Conservation (phyloP, 2,888 invertebrate genomes). For the Hydrotaea diabolus region DNA sequence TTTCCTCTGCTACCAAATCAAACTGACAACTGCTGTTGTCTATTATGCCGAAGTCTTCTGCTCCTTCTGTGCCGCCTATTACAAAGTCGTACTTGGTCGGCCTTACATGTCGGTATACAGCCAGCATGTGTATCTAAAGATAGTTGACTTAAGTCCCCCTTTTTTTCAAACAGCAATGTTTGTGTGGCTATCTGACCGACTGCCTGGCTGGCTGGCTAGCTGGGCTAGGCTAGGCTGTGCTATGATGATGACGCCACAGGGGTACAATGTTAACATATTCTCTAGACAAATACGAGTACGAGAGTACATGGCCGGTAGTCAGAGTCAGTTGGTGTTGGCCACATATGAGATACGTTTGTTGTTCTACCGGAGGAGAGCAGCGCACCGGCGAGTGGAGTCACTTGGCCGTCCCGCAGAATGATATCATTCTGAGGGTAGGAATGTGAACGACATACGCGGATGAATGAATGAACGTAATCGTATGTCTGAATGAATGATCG, state of each 20-base stretch:
- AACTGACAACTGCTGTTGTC: slow-evolving; percentile 29
- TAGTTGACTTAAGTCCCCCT: background rate
- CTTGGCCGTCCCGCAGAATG: background rate
- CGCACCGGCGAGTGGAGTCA: background rate
- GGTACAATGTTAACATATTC: slow-evolving; percentile 34
- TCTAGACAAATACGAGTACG: slow-evolving; percentile 27
- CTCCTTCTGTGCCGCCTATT: slow-evolving; percentile 2
- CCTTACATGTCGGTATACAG: background rate
- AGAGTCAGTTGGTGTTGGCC: background rate
- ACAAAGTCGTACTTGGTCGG: background rate
- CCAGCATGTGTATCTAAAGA: background rate
- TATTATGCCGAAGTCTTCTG: background rate
- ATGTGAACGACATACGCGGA: slow-evolving; percentile 9
- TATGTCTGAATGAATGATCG: slow-evolving; percentile 17
- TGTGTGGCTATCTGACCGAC: slow-evolving; percentile 4
- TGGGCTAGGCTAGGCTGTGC: background rate
- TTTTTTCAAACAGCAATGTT: slow-evolving; percentile 7
- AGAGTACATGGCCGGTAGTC: background rate
- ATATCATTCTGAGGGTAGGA: background rate
- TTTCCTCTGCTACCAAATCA: slow-evolving; percentile 46
- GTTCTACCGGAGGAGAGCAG: background rate
- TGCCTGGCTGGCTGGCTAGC: background rate
- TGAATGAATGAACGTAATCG: slow-evolving; percentile 33
- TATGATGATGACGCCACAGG: slow-evolving; percentile 28
- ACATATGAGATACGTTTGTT: background rate